phyloP scores from a whole-genome alignment of 2,113 vertebrate species.

The Penelope pileata region DNA sequence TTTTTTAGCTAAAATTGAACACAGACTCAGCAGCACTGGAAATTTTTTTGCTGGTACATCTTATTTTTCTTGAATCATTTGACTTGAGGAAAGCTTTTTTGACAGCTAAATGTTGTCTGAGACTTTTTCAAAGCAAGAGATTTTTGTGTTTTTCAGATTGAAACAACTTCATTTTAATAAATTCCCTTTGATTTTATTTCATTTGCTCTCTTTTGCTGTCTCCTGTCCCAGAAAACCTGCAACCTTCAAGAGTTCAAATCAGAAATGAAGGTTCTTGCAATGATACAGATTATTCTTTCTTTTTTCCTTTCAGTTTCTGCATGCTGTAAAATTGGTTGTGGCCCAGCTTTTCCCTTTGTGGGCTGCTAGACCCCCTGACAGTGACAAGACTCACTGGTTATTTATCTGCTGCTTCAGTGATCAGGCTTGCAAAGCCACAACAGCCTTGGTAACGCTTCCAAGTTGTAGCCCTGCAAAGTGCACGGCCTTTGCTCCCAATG shows the following conservation, averaged over 20 bases:
- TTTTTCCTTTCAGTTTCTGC: not conserved
- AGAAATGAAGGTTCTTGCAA: not conserved
- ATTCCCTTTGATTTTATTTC: constrained; percentile 36
- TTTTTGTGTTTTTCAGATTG: constrained; percentile 31
- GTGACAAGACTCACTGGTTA: not conserved
- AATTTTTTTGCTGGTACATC: not conserved
- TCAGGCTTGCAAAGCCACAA: not conserved
- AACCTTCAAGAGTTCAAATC: not conserved
- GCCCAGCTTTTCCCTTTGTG: not conserved
- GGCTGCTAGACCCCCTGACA: not conserved
- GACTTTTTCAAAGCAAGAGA: constrained; percentile 4
- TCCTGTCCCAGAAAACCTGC: constrained; percentile 12
- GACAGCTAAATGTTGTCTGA: constrained; percentile 10
- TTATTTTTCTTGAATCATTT: constrained; percentile 2
- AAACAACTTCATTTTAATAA: constrained; percentile 34
- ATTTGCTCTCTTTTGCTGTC: not conserved
- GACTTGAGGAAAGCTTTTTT: not conserved
- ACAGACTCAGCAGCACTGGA: not conserved
- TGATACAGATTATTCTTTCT: not conserved
- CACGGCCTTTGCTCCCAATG: not conserved
- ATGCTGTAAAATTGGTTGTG: not conserved
- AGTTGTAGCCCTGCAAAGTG: not conserved
- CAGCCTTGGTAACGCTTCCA: not conserved
- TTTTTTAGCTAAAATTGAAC: not conserved
- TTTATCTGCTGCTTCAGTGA: not conserved